These are phyloP conservation scores for Magallana nippona DNA, from an alignment of 2,888 invertebrate genomes.

Conservation along the genomic window DNA sequence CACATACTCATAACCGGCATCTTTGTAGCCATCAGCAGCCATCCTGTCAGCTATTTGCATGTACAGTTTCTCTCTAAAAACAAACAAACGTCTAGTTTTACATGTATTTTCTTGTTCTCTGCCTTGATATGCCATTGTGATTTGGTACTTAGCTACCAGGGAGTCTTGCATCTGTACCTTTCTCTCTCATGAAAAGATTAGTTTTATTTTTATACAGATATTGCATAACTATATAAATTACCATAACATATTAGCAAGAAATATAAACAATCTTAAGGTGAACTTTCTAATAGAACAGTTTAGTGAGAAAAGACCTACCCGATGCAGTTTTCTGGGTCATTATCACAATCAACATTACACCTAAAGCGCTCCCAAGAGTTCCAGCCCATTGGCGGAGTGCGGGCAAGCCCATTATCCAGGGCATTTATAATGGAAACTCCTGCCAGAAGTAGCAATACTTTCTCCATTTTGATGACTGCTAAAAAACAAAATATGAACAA, in stretches of 20 bases:
- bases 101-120: background rate
- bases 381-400: conserved; percentile 78
- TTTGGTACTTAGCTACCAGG: too few relatives aligned
- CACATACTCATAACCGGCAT: conserved; percentile 92
- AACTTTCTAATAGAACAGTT: too few relatives aligned
- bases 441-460: background rate
- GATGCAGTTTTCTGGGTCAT: conserved; percentile 73
- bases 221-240: too few relatives aligned
- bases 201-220: too few relatives aligned
- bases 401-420: conserved; percentile 74
- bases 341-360: conserved; percentile 72
- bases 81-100: background rate
- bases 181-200: too few relatives aligned
- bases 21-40: conserved; percentile 91
- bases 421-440: background rate
- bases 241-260: too few relatives aligned
- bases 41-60: conserved; percentile 79
- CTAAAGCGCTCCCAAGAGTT: conserved; percentile 75
- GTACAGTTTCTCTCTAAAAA: conserved; percentile 79
- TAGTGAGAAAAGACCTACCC: conserved; percentile 57
- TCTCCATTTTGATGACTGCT: conserved; percentile 12
- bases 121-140: background rate
- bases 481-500: background rate
- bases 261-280: too few relatives aligned
- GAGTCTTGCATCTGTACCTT: too few relatives aligned